Base-by-base conservation (phyloP, 2,113 vertebrate genomes). In the Geococcyx californianus region DNA sequence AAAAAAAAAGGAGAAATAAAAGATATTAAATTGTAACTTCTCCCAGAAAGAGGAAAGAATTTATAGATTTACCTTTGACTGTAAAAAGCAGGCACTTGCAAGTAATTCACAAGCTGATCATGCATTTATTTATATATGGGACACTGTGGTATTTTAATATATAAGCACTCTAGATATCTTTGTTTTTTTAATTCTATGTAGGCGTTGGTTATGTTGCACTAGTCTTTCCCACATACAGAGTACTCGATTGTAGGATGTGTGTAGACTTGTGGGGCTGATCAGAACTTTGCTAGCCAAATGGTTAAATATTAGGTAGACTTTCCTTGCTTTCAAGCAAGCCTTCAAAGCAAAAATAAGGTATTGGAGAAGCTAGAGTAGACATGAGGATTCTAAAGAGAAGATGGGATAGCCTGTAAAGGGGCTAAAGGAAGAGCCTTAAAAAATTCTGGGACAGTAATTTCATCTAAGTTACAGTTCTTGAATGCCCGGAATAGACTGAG, bases 11-110 rank as follows among this genome's bases (percentile, higher is more conserved):
- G 81, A 93, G 49, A 92, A 88, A 93, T 75, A 90, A 94, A 97
- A 96, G 54, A 85, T 96, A 97, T 93, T 95, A 80, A 96, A 92
- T 87, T 97, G 87, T 85, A 97, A 94, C 60, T 92, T 97, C 66
- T 84, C 12, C 36, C 79, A 94, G 51, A 83, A 87, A 87, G 49
- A 84, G 58, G 29, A 86, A 94, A 25, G 60, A 64, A 69, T 95
- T 92, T 92, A 69, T 84, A 17, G 17, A 54, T 96, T 89, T 42
- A 34, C 36, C 33, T 93, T 82, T 49, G 42, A 67, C 42, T 74
- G 44, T 85, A 84, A 93, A 96, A 83, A 81, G 36, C n/a, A 84
- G 20, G 31, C 4, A 76, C 69, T 40, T 56, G 28, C 40, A 47
- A 84, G 58, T 93, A 94, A 90, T 72, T 84, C 38, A 89, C 6